Conservation (phyloP, 2,888 invertebrate species). For the Physocephala rufipes region DNA sequence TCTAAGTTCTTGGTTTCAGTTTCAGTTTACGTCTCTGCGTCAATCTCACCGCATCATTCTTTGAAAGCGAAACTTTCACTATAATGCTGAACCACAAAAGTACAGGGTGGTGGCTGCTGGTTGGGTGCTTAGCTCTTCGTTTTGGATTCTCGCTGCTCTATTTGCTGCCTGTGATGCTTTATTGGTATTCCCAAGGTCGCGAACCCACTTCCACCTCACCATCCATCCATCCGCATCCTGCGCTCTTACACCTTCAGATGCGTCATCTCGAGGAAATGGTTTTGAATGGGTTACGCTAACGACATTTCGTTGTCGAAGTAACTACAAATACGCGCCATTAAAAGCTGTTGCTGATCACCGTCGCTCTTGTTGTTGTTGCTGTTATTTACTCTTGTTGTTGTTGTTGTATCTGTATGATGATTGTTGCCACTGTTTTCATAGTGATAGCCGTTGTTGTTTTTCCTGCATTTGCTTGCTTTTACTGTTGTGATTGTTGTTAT, state of each 20-base stretch:
- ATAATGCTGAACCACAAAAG: neutral
- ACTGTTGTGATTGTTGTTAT: slow-evolving; percentile 9
- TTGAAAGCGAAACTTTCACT: slow-evolving; percentile 27
- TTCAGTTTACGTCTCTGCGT: neutral
- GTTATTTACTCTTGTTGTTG: too few relatives aligned
- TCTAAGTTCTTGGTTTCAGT: neutral
- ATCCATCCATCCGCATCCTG: too few relatives aligned
- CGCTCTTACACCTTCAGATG: too few relatives aligned
- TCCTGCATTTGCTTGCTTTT: neutral
- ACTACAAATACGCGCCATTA: slow-evolving; percentile 32
- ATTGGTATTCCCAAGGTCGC: too few relatives aligned
- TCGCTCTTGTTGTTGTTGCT: slow-evolving; percentile 27
- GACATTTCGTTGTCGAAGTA: slow-evolving; percentile 16
- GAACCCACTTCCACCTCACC: too few relatives aligned
- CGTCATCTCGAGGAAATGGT: too few relatives aligned
- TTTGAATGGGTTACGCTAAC: slow-evolving; percentile 38
- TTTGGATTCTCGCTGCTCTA: too few relatives aligned
- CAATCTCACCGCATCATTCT: neutral
- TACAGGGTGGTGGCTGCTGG: neutral
- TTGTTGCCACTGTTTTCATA: slow-evolving; percentile 16
- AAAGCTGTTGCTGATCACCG: slow-evolving; percentile 22
- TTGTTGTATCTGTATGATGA: slow-evolving; percentile 18
- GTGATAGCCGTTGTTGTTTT: slow-evolving; percentile 30
- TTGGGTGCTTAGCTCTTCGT: slow-evolving; percentile 1
- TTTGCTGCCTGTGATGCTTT: too few relatives aligned